phyloP scores from a whole-genome alignment of 2,888 invertebrate genomes.

The Acanthoscelides obtectus region DNA sequence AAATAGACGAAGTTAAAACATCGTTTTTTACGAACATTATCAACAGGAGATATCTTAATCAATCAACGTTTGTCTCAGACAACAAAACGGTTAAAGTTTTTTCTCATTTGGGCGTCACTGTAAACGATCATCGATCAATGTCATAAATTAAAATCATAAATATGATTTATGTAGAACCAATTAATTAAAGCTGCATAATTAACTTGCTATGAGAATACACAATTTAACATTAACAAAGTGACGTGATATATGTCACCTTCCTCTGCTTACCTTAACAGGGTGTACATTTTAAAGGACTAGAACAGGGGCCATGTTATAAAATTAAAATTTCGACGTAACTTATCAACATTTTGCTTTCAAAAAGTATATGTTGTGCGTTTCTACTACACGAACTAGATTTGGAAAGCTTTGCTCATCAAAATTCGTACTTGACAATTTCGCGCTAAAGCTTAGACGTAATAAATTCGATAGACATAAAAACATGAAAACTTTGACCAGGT shows the following conservation, averaged over 20 bases:
- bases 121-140: background rate
- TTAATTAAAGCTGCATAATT: background rate
- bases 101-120: background rate
- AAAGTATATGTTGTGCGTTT: no score
- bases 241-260: background rate
- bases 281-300: background rate
- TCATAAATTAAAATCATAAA: background rate
- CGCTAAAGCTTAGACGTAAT: no score
- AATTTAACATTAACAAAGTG: background rate
- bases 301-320: no score
- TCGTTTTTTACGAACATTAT: no score
- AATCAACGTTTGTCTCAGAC: background rate
- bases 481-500: no score
- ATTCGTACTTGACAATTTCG: no score
- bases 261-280: background rate
- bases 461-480: no score
- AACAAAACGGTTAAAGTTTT: background rate
- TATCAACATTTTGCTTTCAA: no score
- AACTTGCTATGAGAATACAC: background rate
- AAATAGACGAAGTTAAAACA: no score
- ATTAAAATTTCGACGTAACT: no score
- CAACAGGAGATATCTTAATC: background rate
- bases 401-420: no score
- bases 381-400: no score
- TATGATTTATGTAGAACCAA: background rate